phyloP scores from a whole-genome alignment of 2,888 invertebrate genomes.

The Yponomeuta evonymella region DNA sequence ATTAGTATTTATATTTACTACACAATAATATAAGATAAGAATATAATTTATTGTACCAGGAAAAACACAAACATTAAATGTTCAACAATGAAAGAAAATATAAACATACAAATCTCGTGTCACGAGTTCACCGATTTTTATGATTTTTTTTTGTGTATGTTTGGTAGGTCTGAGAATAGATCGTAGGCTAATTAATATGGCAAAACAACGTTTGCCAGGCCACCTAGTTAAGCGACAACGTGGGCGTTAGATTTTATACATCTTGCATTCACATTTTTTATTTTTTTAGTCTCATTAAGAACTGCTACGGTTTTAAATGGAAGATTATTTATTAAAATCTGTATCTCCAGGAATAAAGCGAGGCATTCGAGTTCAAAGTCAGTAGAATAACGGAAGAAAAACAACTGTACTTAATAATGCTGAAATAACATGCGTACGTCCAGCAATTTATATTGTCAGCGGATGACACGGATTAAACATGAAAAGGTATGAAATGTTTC shows the following conservation, averaged over 20 bases:
- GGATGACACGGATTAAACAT: conserved; percentile 30
- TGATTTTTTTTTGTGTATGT: too few relatives aligned
- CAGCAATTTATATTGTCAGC: conserved; percentile 15
- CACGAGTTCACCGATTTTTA: too few relatives aligned
- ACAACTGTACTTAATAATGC: not conserved
- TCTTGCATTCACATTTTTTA: not conserved
- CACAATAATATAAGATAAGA: too few relatives aligned
- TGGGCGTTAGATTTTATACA: not conserved
- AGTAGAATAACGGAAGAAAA: not conserved
- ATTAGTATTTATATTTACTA: too few relatives aligned
- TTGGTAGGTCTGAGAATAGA: too few relatives aligned
- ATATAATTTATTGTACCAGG: too few relatives aligned
- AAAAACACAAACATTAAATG: too few relatives aligned
- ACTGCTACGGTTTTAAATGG: not conserved
- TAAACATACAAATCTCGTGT: too few relatives aligned
- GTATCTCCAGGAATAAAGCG: not conserved
- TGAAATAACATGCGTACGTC: not conserved
- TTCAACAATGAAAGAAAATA: too few relatives aligned
- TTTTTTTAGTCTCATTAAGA: not conserved
- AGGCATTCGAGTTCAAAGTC: not conserved
- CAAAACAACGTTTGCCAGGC: too few relatives aligned
- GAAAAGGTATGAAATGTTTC: conserved; percentile 21
- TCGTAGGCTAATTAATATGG: too few relatives aligned
- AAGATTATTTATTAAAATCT: not conserved
- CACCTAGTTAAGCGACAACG: too few relatives aligned